Evolutionary conservation across 2,797 vertebrate genomes (phyloP).

Genomic region (Manis pentadactyla): DNA sequence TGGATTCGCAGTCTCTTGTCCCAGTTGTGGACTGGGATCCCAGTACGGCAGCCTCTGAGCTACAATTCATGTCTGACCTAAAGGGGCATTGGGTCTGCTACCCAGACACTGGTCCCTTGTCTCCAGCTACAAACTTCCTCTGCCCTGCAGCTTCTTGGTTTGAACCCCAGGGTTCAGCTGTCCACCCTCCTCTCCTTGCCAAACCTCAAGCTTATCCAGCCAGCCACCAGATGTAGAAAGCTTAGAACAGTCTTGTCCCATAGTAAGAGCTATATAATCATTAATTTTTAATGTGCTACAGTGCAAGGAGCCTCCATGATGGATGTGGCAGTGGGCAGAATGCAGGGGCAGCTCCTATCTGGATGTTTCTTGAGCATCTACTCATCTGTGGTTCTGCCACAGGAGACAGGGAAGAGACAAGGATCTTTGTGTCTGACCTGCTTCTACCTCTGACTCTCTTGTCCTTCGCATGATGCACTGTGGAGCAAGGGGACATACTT

Average conservation of each 20-base stretch:
- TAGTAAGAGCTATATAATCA: background rate
- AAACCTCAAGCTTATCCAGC: background rate
- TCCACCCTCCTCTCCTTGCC: background rate
- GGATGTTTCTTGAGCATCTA: background rate
- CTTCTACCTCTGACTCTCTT: background rate
- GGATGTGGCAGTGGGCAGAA: background rate
- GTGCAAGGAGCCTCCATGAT: too few species aligned
- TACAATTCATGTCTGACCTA: background rate
- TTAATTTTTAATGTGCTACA: background rate
- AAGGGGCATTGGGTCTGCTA: fast-evolving
- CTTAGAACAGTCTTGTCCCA: background rate
- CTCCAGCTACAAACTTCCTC: background rate
- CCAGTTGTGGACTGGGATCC: background rate
- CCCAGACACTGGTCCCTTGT: background rate
- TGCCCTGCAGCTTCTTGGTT: background rate
- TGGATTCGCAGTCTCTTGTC: background rate
- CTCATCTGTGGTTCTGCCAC: background rate
- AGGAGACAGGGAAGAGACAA: background rate
- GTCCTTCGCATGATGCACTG: background rate
- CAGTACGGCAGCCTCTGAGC: background rate
- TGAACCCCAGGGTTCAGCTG: background rate
- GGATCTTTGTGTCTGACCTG: background rate
- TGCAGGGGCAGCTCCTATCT: background rate
- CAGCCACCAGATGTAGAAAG: background rate
- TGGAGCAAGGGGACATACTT: background rate